phyloP scores from a whole-genome alignment of 1,140 invertebrate genomes.

The fruit fly (Drosophila melanogaster) region DNA sequence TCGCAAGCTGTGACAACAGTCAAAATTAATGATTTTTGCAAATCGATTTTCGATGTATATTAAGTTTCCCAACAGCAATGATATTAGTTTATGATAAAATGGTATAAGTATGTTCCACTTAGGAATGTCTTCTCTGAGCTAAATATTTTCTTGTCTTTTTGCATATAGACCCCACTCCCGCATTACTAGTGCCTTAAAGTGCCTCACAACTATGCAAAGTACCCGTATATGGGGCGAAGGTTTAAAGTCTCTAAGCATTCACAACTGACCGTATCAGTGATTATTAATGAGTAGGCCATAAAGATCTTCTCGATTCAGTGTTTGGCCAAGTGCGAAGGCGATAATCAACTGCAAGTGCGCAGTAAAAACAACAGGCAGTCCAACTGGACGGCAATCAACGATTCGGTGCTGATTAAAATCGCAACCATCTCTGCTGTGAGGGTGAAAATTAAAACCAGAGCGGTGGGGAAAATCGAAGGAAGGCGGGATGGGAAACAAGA shows the following conservation, averaged over 20 bases:
- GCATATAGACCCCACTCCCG: too few relatives aligned
- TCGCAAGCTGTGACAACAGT: background rate
- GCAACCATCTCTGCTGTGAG: conserved; percentile 42
- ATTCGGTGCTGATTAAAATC: conserved; percentile 74
- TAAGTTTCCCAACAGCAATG: too few relatives aligned
- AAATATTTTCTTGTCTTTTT: too few relatives aligned
- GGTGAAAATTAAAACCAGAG: conserved; percentile 58
- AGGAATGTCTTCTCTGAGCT: too few relatives aligned
- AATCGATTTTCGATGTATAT: too few relatives aligned
- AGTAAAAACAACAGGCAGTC: conserved; percentile 19
- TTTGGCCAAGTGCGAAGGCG: conserved; percentile 20
- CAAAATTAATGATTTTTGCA: background rate
- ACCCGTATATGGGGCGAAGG: too few relatives aligned
- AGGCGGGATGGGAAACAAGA: background rate
- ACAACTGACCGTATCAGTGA: background rate
- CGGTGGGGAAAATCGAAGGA: background rate
- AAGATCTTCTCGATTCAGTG: conserved; percentile 4
- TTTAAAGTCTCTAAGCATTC: conserved; percentile 7
- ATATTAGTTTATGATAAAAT: too few relatives aligned
- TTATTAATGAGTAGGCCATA: conserved; percentile 34
- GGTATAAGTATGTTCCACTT: too few relatives aligned
- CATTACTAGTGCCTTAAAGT: too few relatives aligned
- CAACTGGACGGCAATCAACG: conserved; percentile 51
- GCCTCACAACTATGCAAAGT: too few relatives aligned
- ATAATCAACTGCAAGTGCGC: conserved; percentile 58